Evolutionary conservation across 92 coral and sea anemone genomes (phyloP).

Genomic region (Palythoa caribaeorum): DNA sequence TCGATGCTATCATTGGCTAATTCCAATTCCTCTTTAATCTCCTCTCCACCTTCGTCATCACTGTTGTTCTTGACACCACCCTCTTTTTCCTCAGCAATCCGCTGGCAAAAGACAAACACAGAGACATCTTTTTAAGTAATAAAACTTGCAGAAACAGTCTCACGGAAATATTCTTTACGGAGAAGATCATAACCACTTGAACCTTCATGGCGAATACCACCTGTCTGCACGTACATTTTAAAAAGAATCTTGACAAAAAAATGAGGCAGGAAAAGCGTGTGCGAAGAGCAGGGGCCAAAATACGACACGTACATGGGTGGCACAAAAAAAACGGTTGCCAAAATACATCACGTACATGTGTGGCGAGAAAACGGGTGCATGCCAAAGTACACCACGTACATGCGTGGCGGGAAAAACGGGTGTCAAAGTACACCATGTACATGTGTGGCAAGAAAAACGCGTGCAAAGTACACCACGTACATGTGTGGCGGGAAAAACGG

Average conservation of each 20-base stretch:
- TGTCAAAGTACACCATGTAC: no score
- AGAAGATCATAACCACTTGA: background rate
- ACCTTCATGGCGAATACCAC: no score
- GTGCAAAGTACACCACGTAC: no score
- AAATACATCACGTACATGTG: background rate
- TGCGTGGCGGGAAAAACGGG: no score
- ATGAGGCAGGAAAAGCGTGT: background rate
- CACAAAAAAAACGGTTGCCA: background rate
- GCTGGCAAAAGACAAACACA: conserved; percentile 42
- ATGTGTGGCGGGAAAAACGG: no score
- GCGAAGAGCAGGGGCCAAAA: no score
- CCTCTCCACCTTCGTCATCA: conserved; percentile 69
- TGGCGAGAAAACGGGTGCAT: background rate
- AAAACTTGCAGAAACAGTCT: no score
- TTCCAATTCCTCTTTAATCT: conserved; percentile 96
- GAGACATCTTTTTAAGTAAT: background rate
- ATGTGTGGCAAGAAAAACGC: no score
- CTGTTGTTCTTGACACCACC: background rate
- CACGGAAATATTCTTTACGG: background rate
- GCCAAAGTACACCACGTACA: no score
- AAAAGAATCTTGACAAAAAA: no score
- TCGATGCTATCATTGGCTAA: conserved; percentile 87
- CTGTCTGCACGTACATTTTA: no score
- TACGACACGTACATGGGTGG: background rate
- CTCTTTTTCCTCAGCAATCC: conserved; percentile 59